These are phyloP conservation scores for Panopea generosa DNA, from an alignment of 2,888 invertebrate species.

Conservation along the genomic window DNA sequence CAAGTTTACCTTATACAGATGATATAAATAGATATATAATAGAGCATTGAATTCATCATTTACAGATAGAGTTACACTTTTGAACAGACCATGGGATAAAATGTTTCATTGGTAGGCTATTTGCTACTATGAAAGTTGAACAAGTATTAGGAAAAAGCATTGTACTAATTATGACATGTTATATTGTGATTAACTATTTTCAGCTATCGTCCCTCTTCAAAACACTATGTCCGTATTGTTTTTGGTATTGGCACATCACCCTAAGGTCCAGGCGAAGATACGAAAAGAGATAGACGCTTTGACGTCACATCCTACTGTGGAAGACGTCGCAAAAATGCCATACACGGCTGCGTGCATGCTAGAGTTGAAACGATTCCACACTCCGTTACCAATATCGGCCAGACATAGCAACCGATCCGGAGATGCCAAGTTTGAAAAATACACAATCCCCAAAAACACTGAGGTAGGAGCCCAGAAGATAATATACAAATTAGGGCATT, in stretches of 20 bases:
- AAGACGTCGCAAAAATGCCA: constrained; percentile 64
- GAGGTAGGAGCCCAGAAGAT: constrained; percentile 61
- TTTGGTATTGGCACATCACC: constrained; percentile 69
- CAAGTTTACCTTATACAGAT: too few relatives aligned
- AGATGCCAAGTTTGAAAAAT: constrained; percentile 61
- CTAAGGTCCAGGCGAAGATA: constrained; percentile 70
- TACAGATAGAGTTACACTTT: too few relatives aligned
- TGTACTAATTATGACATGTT: too few relatives aligned
- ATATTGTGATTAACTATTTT: too few relatives aligned
- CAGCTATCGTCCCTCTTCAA: constrained; percentile 67
- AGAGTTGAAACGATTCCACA: constrained; percentile 72
- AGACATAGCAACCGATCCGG: constrained; percentile 72
- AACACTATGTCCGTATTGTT: constrained; percentile 64
- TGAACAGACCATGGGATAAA: too few relatives aligned
- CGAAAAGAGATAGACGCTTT: constrained; percentile 68
- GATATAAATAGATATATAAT: too few relatives aligned
- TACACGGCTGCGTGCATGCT: constrained; percentile 71
- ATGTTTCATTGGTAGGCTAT: too few relatives aligned
- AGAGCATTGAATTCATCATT: too few relatives aligned
- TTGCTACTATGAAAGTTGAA: too few relatives aligned
- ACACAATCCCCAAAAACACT: constrained; percentile 65
- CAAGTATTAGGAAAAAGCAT: too few relatives aligned
- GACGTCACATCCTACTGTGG: constrained; percentile 58
- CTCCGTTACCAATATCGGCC: constrained; percentile 74
- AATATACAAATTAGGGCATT: too few relatives aligned